Conservation (phyloP, 2,797 vertebrate genomes). For the Naso thynnoides region DNA sequence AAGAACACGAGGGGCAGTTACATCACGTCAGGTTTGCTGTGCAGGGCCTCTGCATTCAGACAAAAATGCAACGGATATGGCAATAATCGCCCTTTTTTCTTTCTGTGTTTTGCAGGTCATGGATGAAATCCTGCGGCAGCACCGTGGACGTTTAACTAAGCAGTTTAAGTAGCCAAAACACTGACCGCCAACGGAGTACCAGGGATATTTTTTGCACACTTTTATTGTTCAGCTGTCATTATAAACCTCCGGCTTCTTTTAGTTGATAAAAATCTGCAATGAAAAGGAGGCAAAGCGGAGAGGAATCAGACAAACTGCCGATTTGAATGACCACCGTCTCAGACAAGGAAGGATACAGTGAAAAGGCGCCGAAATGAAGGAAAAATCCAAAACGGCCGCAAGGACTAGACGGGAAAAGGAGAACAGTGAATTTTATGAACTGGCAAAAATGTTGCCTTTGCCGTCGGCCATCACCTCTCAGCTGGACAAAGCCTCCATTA, state of each 20-base stretch:
- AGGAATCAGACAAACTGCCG: slow-evolving; percentile 58
- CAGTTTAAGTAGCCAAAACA: slow-evolving; percentile 32
- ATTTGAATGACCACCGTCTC: slow-evolving; percentile 76
- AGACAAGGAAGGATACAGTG: slow-evolving; percentile 61
- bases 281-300: slow-evolving; percentile 50
- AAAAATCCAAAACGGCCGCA: slow-evolving; percentile 98
- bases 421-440: slow-evolving; percentile 98
- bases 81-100: neutral
- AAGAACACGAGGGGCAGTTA: neutral
- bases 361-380: slow-evolving; percentile 89
- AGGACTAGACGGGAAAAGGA: slow-evolving; percentile 98
- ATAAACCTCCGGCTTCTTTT: slow-evolving; percentile 1
- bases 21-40: slow-evolving; percentile 3
- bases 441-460: slow-evolving; percentile 95
- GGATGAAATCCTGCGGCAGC: slow-evolving; percentile 54
- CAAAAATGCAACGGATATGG: neutral
- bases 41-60: neutral
- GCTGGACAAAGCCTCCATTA: slow-evolving; percentile 97
- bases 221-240: slow-evolving; percentile 19
- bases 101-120: slow-evolving; percentile 64
- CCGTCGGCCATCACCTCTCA: slow-evolving; percentile 98
- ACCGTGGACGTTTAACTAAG: slow-evolving; percentile 48
- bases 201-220: slow-evolving; percentile 42
- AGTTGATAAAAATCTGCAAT: slow-evolving; percentile 39
- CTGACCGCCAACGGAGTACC: slow-evolving; percentile 38